A percentile compares a stretch with the other conserved stretches of the same genome.
These are phyloP conservation scores for Mastomys natalensis DNA, from an alignment of 2,113 vertebrate genomes.

Conservation along the genomic window DNA sequence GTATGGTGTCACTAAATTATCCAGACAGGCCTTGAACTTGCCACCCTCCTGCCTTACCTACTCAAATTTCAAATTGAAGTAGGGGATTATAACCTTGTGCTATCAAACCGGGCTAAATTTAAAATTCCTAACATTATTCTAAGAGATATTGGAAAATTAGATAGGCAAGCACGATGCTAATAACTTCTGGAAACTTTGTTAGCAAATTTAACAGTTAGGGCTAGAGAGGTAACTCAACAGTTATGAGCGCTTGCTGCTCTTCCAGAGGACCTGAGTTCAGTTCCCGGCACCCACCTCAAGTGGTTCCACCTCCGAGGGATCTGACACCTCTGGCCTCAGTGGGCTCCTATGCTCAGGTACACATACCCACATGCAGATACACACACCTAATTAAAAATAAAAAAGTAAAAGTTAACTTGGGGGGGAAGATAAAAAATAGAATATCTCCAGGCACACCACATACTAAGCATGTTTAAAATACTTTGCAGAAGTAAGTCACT, in stretches of 20 bases:
- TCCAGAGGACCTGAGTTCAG: background rate
- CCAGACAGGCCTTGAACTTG: background rate
- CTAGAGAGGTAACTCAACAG: background rate
- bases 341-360: background rate
- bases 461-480: background rate
- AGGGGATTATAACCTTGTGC: background rate
- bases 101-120: background rate
- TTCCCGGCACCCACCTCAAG: background rate
- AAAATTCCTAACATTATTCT: background rate
- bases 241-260: background rate
- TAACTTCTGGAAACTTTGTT: background rate
- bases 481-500: background rate
- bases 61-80: background rate
- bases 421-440: background rate
- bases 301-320: background rate
- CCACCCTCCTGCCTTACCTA: background rate
- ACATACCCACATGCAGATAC: background rate
- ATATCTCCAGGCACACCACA: background rate
- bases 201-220: background rate
- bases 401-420: conserved; percentile 18
- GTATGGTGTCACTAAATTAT: background rate
- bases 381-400: background rate
- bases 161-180: background rate
- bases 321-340: background rate
- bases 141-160: background rate